Conservation (phyloP, 2,888 invertebrate species). For the Napeogenes sylphis region DNA sequence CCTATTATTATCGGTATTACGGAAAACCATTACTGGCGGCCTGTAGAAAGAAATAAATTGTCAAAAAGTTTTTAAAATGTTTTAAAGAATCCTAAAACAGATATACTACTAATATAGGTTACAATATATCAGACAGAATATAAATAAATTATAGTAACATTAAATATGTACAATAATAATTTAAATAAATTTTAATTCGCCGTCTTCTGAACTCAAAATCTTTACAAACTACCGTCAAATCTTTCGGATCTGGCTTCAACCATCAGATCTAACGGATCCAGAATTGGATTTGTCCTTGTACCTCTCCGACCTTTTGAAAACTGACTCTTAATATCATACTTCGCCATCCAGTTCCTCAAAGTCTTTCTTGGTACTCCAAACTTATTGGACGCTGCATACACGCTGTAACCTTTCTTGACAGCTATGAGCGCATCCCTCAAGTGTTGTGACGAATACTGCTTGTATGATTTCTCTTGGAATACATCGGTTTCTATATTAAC, state of each 20-base stretch:
- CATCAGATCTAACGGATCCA: slow-evolving; percentile 66
- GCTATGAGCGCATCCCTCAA: slow-evolving; percentile 70
- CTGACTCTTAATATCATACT: slow-evolving; percentile 75
- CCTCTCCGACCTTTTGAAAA: slow-evolving; percentile 72
- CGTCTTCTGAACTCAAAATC: no score
- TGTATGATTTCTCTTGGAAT: slow-evolving; percentile 72
- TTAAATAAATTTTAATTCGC: no score
- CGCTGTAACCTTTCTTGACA: slow-evolving; percentile 74
- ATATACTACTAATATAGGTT: no score
- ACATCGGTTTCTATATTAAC: slow-evolving; percentile 72
- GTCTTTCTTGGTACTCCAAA: slow-evolving; percentile 77
- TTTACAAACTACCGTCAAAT: slow-evolving; percentile 45
- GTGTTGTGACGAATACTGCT: slow-evolving; percentile 74
- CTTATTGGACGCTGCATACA: slow-evolving; percentile 76
- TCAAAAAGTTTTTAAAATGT: no score
- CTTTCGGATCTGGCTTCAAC: slow-evolving; percentile 53
- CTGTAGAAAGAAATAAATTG: no score
- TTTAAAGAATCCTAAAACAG: no score
- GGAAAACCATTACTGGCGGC: no score
- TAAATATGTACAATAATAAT: no score
- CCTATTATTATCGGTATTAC: no score
- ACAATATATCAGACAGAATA: no score
- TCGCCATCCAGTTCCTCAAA: slow-evolving; percentile 77
- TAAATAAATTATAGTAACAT: no score
- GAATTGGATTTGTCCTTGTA: slow-evolving; percentile 51